Percentiles rank a stretch among this genome's conserved stretches.
Evolutionary conservation across 2,797 vertebrate genomes (phyloP).

Genomic region (Eupleurogrammus muticus): DNA sequence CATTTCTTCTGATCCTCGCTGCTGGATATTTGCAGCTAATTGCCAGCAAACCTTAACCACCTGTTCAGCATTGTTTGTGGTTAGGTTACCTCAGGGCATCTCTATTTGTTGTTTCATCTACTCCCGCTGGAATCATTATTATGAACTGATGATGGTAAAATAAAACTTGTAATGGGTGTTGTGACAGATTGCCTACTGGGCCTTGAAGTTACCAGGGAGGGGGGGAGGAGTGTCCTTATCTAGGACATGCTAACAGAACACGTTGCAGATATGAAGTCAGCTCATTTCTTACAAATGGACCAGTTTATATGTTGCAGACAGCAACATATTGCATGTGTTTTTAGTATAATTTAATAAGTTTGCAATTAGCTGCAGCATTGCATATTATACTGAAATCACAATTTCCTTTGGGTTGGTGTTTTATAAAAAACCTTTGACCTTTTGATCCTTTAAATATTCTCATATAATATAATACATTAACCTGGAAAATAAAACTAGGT

Average conservation of each 20-base stretch:
- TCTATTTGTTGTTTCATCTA: slow-evolving; percentile 4
- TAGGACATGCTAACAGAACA: slow-evolving; percentile 7
- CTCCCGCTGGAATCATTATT: not conserved
- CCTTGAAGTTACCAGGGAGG: slow-evolving; percentile 1
- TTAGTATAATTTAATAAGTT: not conserved
- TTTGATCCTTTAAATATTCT: slow-evolving; percentile 9
- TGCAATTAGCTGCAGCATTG: too few species aligned
- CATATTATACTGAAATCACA: not conserved
- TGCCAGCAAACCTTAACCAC: slow-evolving; percentile 28
- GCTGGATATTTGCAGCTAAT: slow-evolving; percentile 39
- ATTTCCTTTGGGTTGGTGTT: not conserved
- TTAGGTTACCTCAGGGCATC: slow-evolving; percentile 13
- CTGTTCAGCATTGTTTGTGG: slow-evolving; percentile 29
- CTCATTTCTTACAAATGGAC: not conserved
- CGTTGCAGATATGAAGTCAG: not conserved
- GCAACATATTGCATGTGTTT: not conserved
- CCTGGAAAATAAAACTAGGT: not conserved
- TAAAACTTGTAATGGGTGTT: not conserved
- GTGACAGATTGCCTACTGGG: not conserved
- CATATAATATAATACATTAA: slow-evolving; percentile 1
- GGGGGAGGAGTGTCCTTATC: not conserved
- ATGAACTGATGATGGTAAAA: slow-evolving; percentile 3
- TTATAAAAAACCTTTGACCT: not conserved
- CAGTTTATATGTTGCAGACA: not conserved
- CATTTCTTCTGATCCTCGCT: slow-evolving; percentile 21